phyloP scores from a whole-genome alignment of 2,113 vertebrate genomes.

The Alethe castanea region DNA sequence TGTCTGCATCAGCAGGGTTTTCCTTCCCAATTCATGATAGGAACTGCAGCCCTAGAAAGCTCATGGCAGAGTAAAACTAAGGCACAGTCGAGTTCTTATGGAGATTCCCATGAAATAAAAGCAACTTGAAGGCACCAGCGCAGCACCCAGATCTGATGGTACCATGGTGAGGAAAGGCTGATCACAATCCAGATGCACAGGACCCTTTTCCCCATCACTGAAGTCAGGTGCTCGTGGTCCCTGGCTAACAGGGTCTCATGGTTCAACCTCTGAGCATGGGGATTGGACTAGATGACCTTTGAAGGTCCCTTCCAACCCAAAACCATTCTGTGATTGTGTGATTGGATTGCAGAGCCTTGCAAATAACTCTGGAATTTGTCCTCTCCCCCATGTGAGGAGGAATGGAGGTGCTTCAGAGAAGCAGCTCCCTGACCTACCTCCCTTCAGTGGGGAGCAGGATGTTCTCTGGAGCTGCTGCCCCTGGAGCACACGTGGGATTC shows the following conservation, averaged over 20 bases:
- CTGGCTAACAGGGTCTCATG: not conserved
- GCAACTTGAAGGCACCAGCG: not conserved
- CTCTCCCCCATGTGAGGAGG: accelerated
- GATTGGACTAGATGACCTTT: not conserved
- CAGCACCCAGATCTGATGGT: not conserved
- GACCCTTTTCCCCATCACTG: not conserved
- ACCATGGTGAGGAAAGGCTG: not conserved
- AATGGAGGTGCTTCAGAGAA: not conserved
- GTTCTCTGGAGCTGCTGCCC: not conserved
- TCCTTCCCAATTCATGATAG: not conserved
- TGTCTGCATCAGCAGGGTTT: not conserved
- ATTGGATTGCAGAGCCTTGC: not conserved
- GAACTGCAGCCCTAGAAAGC: not conserved
- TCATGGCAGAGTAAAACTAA: not conserved
- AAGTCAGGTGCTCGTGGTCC: not conserved
- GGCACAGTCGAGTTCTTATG: not conserved
- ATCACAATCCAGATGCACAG: not conserved
- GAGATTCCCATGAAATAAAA: not conserved
- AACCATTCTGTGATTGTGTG: not conserved
- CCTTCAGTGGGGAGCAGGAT: accelerated
- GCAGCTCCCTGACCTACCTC: not conserved
- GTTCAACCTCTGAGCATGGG: not conserved
- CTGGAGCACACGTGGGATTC: not conserved
- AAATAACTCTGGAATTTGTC: not conserved
- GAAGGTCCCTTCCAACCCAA: not conserved